Conservation (phyloP, 1,140 invertebrate species). For the Trichogramma pretiosum region DNA sequence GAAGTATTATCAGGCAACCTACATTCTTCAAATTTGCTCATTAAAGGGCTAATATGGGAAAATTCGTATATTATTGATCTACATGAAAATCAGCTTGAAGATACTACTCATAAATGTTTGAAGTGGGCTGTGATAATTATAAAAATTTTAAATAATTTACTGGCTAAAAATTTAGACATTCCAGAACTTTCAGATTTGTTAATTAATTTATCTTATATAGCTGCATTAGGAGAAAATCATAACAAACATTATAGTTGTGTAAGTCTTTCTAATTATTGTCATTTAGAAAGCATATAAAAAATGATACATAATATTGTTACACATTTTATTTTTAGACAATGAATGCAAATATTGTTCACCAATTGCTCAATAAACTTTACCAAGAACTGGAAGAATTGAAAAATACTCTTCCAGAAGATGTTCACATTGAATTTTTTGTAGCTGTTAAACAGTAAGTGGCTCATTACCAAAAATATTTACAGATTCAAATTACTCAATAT, state of each 20-base stretch:
- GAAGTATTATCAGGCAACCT: constrained; percentile 36
- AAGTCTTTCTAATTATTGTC: no score
- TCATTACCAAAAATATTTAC: background rate
- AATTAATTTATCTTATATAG: constrained; percentile 25
- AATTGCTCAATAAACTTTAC: constrained; percentile 16
- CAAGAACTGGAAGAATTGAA: constrained; percentile 13
- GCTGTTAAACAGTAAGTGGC: constrained; percentile 7
- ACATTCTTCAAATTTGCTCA: constrained; percentile 22
- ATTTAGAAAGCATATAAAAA: no score
- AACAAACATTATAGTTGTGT: constrained; percentile 33
- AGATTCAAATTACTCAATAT: background rate
- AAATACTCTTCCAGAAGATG: constrained; percentile 7
- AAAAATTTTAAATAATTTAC: constrained; percentile 32
- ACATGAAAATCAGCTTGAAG: constrained; percentile 16
- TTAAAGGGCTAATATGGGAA: constrained; percentile 23
- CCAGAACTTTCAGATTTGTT: constrained; percentile 24
- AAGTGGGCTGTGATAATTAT: constrained; percentile 35
- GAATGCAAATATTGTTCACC: constrained; percentile 24
- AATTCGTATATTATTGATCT: constrained; percentile 23
- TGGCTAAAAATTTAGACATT: constrained; percentile 18
- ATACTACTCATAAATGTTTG: constrained; percentile 32
- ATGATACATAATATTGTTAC: constrained; percentile 6
- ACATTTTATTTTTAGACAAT: constrained; percentile 33
- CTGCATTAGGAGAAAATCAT: constrained; percentile 28
- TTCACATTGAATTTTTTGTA: constrained; percentile 9